Evolutionary conservation across 2,113 vertebrate genomes (phyloP), one percentile per base, ranked within the genome.

Genomic region (Malurus elegans): DNA sequence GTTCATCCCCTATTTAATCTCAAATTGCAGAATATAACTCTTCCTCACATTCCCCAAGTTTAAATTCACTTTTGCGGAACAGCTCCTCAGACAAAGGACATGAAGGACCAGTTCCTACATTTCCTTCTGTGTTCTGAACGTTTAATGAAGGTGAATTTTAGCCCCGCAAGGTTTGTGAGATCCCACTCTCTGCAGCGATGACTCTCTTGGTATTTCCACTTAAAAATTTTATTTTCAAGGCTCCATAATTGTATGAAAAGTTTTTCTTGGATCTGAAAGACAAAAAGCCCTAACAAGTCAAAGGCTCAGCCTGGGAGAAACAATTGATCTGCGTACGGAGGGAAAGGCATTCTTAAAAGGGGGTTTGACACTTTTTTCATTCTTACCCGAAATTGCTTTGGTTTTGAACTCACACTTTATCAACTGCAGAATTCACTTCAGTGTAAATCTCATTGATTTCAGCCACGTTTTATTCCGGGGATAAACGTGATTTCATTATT

Each of bases 161-260:
- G 71, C 88, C 91, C 79, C 86, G 90, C 45, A 86, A 86, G 62
- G 38, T 93, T 36, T 88, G 62, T 76, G 90, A 88, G 86, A 86
- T 83, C 71, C 1, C 4, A 34, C 20, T 66, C 53, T 85, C 86
- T 71, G 60, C 80, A 91, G 47, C 3, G 4, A 81, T 17, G 65
- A 9, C 81, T 92, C 64, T 93, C 92, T 40, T 56, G 86, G 72
- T 58, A 60, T 73, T 96, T 92, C 70, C 50, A 89, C 91, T 92
- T 87, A 65, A 75, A 91, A 75, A 14, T 38, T 72, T 89, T 91
- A 72, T 95, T 97, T 95, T 92, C 94, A 81, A 92, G 81, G 73
- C 76, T 62, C 7, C 20, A 2, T 94, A 94, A 95, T 88, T 93
- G 61, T 72, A 72, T 79, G 72, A 64, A 95, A 92, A 94, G 84